These are phyloP conservation scores for Ruditapes philippinarum DNA, from an alignment of 1,140 invertebrate genomes.

Conservation along the genomic window DNA sequence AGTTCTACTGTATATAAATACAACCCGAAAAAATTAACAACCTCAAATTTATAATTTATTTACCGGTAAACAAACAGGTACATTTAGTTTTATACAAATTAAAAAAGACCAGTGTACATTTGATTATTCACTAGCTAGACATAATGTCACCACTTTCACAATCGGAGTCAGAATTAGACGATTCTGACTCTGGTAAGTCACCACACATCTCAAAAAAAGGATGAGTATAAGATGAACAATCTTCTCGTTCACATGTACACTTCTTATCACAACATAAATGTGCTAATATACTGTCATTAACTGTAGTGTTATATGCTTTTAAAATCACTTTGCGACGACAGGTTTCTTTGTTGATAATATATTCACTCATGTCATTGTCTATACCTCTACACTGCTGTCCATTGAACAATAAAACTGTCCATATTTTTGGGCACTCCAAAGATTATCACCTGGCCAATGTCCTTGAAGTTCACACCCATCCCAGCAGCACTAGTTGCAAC, in stretches of 20 bases:
- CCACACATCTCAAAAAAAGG: too few relatives aligned
- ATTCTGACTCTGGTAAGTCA: too few relatives aligned
- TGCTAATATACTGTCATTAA: not conserved
- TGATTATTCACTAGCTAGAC: too few relatives aligned
- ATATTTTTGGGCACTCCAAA: slow-evolving; percentile 63
- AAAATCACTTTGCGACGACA: not conserved
- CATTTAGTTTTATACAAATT: too few relatives aligned
- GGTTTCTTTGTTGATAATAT: not conserved
- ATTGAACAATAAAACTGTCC: slow-evolving; percentile 68
- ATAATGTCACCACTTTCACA: too few relatives aligned
- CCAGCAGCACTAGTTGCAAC: slow-evolving; percentile 68
- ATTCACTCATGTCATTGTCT: not conserved
- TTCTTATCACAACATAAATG: slow-evolving; percentile 8
- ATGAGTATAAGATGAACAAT: not conserved
- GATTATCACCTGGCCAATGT: slow-evolving; percentile 57
- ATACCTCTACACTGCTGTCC: slow-evolving; percentile 62
- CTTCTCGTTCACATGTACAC: not conserved
- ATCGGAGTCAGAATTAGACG: too few relatives aligned
- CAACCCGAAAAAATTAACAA: too few relatives aligned
- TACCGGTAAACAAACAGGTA: too few relatives aligned
- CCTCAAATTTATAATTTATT: too few relatives aligned
- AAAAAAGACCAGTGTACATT: too few relatives aligned
- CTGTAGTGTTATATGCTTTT: not conserved
- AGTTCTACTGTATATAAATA: too few relatives aligned
- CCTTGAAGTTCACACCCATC: slow-evolving; percentile 70